Base-by-base conservation (phyloP, 2,888 invertebrate species). In the Agrotis puta region DNA sequence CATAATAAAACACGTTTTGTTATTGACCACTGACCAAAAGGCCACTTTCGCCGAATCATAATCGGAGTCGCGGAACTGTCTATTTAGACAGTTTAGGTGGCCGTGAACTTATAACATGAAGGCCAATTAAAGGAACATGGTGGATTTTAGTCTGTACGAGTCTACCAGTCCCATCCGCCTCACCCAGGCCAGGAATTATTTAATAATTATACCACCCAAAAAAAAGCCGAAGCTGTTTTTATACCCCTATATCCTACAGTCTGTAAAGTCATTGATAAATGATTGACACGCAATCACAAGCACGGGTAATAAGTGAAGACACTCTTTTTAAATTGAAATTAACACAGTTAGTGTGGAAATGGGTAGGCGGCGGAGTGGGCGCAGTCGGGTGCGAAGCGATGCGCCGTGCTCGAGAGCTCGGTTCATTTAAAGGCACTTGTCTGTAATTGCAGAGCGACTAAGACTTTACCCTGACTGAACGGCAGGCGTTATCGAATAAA, bases 341-440 rank as follows among this genome's bases (percentile, higher is more conserved):
- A 94, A 92, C 91, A 91, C 89, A 88, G 89, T 89, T 88, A 88
- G 89, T 90, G 91, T 88, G 88, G 88, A 91, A 92, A 91, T 87
- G 90, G 89, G 88, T 89, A 85, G 88, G 87, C 85, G 89, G 88
- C 91, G 90, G 89, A 91, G 93, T 91, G 92, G 89, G 92, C 91
- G 90, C 92, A 91, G 89, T 89, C 92, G 91, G 92, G 90, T 92
- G 92, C 93, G 92, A 92, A 90, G 92, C 93, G 94, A 92, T 92
- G 94, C 94, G 93, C 93, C 96, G 95, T 96, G 95, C 95, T 95
- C 92, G 94, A 96, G 96, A 92, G 94, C 94, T 94, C 90, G 93
- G 93, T 95, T 96, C 95, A 95, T 95, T 95, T 95, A 93, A 94
- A 96, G 93, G 92, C 95, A 94, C 95, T 96, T 95, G 94, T 94